Base-by-base conservation (phyloP, 2,113 vertebrate genomes). In the Etheostoma cragini region DNA sequence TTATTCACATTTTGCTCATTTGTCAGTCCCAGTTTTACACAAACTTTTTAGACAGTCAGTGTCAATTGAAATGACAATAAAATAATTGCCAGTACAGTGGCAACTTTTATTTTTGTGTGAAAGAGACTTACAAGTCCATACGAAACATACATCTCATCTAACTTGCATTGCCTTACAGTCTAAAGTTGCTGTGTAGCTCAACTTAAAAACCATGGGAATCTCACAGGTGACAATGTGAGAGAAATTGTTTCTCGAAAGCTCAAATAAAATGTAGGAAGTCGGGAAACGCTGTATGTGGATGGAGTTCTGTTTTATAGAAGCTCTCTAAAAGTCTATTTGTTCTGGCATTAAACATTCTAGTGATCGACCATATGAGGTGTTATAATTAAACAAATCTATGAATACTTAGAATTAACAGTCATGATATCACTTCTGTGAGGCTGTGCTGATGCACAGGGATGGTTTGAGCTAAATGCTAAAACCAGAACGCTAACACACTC, bases 241-340 rank as follows among this genome's bases (percentile, higher is more conserved):
- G 42, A 83, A 62, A 58, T 62, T 0, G 12, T 61, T 66, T 77
- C 33, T 66, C 17, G 33, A 45, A 24, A 47, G 26, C 19, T 50
- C 17, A 50, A 72, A 66, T 50, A 6, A 80, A 80, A 72, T n/a
- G 24, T 46, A 13, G 14, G 42, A 57, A 21, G 24, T 33, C 22
- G 38, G 30, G 42, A 8, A 21, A 14, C 30, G 8, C 35, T 71
- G 15, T 5, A 15, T 42, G n/a, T 8, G 15, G 12, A 12, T 47
- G 17, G 16, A 1, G 15, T 60, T 60, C 19, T 13, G 56, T 61
- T 49, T 10, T n/a, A 15, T 10, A 15, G 3, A 47, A 19, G 17
- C 15, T 7, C n/a, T 57, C 35, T 13, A 26, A 45, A 24, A 22
- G 52, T 24, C 1, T 26, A 21, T 12, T 71, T 57, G 15, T 14